A percentile compares a stretch with the other conserved stretches of the same genome.
Conservation (phyloP, 1,140 invertebrate genomes). For the Zaprionus camerounensis region DNA sequence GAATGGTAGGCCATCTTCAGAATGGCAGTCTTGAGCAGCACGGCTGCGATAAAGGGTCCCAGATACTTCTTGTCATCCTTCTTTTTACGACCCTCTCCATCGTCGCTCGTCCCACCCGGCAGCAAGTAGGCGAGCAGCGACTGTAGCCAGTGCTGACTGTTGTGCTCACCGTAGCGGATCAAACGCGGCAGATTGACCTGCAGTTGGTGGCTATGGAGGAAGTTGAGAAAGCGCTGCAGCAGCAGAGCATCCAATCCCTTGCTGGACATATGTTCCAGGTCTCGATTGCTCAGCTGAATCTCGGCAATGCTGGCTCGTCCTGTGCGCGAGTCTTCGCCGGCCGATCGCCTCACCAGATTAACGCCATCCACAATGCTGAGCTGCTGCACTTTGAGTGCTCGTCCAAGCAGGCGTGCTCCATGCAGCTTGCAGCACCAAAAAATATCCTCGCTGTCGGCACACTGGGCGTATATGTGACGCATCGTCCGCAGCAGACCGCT, state of each 20-base stretch:
- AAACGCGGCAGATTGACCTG: constrained; percentile 86
- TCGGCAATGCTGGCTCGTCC: constrained; percentile 84
- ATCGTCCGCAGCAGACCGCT: constrained; percentile 77
- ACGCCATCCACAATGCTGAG: constrained; percentile 88
- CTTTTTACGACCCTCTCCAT: constrained; percentile 85
- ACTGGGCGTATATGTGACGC: constrained; percentile 87
- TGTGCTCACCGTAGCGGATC: constrained; percentile 66
- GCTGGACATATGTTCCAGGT: constrained; percentile 85
- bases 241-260: constrained; percentile 86
- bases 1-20: constrained; percentile 90
- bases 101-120: constrained; percentile 40
- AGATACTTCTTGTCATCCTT: constrained; percentile 86
- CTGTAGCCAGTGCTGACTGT: constrained; percentile 78
- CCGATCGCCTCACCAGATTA: constrained; percentile 84
- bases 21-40: constrained; percentile 89
- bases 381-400: constrained; percentile 87
- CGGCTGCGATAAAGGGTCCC: constrained; percentile 86
- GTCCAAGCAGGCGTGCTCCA: constrained; percentile 87
- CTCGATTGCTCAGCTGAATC: constrained; percentile 85
- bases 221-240: constrained; percentile 86
- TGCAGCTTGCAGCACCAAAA: constrained; percentile 89
- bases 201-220: constrained; percentile 87
- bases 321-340: constrained; percentile 75
- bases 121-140: constrained; percentile 61
- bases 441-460: constrained; percentile 86